Base-by-base conservation (phyloP, 2,113 vertebrate species). In the Tringa solitaria region DNA sequence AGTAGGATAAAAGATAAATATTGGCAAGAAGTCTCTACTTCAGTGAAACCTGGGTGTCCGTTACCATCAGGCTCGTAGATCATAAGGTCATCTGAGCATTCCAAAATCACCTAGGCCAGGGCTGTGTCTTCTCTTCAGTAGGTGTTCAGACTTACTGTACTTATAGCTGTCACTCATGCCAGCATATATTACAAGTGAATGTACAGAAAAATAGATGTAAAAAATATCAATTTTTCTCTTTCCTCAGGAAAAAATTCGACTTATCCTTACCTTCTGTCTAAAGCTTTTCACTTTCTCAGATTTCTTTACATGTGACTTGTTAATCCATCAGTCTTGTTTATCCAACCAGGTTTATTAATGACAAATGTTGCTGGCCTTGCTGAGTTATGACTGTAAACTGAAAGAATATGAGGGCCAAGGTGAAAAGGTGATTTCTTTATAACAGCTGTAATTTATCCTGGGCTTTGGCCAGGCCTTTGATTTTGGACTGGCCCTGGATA, bases 381-480 rank as follows among this genome's bases (percentile, higher is more conserved):
- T 91, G 97, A 97, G 97, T 97, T 97, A 96, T 96, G 96, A 97
- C 97, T 97, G 91, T 98, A 97, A 97, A 98, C 95, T 94, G 84
- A 93, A 97, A 96, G 96, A 97, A 97, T 96, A 97, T 94, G 97
- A 97, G 97, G 96, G 94, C 94, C 95, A 95, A 96, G 96, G 97
- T 96, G 96, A 97, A 97, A 97, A 97, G 97, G 97, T 97, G 97
- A 97, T 98, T 97, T 96, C 97, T 98, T 98, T 96, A 96, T 96
- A 98, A 97, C 97, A 84, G 96, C 96, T 97, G 98, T 98, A 98
- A 99, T 98, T 97, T 94, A 98, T 98, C 98, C 98, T 97, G 97
- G 94, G 98, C 91, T 97, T 96, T 83, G 91, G 96, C 96, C 97
- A 91, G 95, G 91, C 97, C 97, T 98, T 98, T 99, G 98, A 98